Evolutionary conservation across 2,797 vertebrate genomes (phyloP), one percentile per base, ranked within the genome.

Genomic region (Lerista edwardsae): DNA sequence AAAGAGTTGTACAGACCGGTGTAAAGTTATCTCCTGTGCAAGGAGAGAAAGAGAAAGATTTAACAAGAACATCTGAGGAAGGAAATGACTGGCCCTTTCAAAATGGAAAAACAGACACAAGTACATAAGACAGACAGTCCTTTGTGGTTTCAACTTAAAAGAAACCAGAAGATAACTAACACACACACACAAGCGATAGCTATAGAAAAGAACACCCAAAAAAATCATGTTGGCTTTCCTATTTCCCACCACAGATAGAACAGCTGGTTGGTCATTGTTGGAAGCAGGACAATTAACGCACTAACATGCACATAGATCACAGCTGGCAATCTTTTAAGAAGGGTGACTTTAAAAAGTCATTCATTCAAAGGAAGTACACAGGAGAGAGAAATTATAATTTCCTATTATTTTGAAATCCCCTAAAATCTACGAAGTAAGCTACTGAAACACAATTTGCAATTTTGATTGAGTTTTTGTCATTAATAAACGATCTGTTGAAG

Each of bases 51-150:
- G 57, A 17, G 5, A n/a, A 65, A n/a, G 29, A 55, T 64, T 51
- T 51, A 67, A 73, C 47, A 80, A 91, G 87, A 74, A 59, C 80
- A 44, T 75, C 41, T 84, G 84, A 81, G 76, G 34, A 83, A 84
- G 12, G 78, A 83, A 88, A 88, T 91, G 65, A 69, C 74, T 39
- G 11, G 12, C 73, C 39, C 84, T 83, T 81, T 79, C 86, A 69
- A 85, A 68, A 68, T 1, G 15, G 31, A 29, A 17, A 80, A 55
- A 80, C 29, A 39, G 7, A 68, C 25, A 51, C 14, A 34, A 51
- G n/a, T 9, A 47, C 15, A 34, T 21, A 68, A 75, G 36, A 74
- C 61, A 80, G 36, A 15, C 29, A 12, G 59, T 5, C 17, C 51
- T 80, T 67, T 80, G 64, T 80, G 78, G 65, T 34, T 77, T 84